Evolutionary conservation across 2,888 invertebrate species (phyloP), one percentile per base, ranked within the genome.

Genomic region (Orthosia incerta): DNA sequence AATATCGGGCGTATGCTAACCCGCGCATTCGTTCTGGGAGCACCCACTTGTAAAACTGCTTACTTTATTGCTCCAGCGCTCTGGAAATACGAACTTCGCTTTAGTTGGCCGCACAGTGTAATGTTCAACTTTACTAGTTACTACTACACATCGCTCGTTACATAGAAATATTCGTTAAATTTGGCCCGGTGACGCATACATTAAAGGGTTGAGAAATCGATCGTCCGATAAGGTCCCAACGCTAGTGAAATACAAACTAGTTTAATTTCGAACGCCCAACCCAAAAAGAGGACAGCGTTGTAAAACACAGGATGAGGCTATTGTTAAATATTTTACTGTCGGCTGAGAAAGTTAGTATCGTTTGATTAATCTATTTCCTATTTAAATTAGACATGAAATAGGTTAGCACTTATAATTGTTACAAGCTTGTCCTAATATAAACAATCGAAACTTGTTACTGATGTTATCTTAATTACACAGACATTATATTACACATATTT

Each of bases 121-220:
- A 77, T 82, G 74, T 86, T 88, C 83, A 82, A 89, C 85, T 89
- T 89, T 85, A 88, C 87, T 88, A 83, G 88, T 89, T 85, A 88
- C 87, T 88, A 83, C 73, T 86, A 86, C 87, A 91, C 87, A 86
- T 85, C 82, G 81, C 83, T 86, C 82, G 88, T 90, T 89, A 89
- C 86, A 86, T 87, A 86, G 79, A 88, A 91, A 91, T 91, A 92
- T 92, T 91, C 88, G 80, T 89, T 87, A 90, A 91, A 93, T 89
- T 93, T 90, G 85, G 89, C 89, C 90, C 91, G 90, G 90, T 92
- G 92, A 93, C 91, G 94, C 92, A 93, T 93, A 93, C 89, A 92
- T 93, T 91, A 93, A 95, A 95, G 95, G 95, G 95, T 95, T 94
- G 89, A 92, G 92, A 93, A 93, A 93, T 91, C 90, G 94, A 96